Percentiles rank a stretch among this genome's conserved stretches.
Evolutionary conservation across 2,113 vertebrate genomes (phyloP).

Genomic region (Ailurus styani): DNA sequence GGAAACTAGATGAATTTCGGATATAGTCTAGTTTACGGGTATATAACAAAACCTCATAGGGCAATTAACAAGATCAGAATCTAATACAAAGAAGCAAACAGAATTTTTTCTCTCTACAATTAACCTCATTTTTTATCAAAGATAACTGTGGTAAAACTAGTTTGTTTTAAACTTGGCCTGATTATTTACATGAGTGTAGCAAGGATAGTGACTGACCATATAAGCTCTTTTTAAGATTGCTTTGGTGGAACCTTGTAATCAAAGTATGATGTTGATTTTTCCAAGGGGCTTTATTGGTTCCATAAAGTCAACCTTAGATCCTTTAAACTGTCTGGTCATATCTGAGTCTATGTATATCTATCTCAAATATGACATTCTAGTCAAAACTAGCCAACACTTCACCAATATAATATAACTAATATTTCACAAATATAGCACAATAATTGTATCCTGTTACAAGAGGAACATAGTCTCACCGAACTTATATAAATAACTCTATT

Average conservation of each 20-base stretch:
- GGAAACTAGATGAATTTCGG: background rate
- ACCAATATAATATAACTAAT: background rate
- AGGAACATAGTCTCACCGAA: background rate
- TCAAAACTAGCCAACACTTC: background rate
- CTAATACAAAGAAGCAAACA: background rate
- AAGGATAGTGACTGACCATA: background rate
- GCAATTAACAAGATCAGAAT: background rate
- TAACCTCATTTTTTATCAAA: background rate
- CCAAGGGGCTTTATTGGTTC: background rate
- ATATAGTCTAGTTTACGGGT: background rate
- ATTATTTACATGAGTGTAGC: background rate
- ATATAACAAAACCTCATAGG: background rate
- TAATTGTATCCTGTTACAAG: background rate
- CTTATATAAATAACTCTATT: background rate
- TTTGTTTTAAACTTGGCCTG: background rate
- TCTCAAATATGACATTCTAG: background rate
- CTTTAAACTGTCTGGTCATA: background rate
- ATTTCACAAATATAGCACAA: background rate
- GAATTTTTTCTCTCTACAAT: background rate
- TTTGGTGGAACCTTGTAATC: background rate
- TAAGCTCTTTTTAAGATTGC: background rate
- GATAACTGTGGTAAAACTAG: background rate
- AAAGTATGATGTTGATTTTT: background rate
- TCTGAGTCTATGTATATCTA: background rate
- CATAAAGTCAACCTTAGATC: background rate